Evolutionary conservation across 2,113 vertebrate genomes (phyloP).

Genomic region (Strix uralensis): DNA sequence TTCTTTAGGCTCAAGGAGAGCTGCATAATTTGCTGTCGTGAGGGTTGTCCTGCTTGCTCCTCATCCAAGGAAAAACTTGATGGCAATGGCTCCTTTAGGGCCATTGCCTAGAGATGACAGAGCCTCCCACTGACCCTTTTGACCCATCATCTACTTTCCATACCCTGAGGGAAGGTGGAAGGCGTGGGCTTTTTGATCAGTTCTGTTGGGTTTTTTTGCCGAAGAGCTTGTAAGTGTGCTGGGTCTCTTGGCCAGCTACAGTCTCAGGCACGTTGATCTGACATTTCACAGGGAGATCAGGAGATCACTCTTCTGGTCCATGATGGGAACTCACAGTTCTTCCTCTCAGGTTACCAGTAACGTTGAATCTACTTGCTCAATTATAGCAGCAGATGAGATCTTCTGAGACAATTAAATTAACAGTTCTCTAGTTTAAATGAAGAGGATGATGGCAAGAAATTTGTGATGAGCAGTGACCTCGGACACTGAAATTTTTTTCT

Average conservation of each 20-base stretch:
- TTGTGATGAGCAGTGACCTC: not conserved
- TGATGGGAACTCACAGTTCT: not conserved
- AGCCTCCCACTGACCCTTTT: not conserved
- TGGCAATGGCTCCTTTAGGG: not conserved
- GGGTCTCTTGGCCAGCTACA: not conserved
- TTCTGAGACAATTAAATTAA: not conserved
- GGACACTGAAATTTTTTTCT: not conserved
- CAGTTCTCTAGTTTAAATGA: not conserved
- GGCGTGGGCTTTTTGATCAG: not conserved
- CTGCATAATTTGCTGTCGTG: not conserved
- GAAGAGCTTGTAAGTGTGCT: not conserved
- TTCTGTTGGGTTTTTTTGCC: not conserved
- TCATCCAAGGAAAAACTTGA: not conserved
- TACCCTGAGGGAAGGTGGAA: not conserved
- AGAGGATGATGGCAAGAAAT: not conserved
- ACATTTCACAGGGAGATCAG: not conserved
- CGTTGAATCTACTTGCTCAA: not conserved
- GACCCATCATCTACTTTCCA: not conserved
- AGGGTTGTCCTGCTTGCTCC: constrained; percentile 5
- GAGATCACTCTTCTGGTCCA: not conserved
- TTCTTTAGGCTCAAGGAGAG: not conserved
- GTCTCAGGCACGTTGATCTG: not conserved
- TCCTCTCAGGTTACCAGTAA: not conserved
- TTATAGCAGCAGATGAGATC: not conserved
- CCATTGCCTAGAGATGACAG: not conserved